phyloP scores from a whole-genome alignment of 2,797 vertebrate species.

The Crenuchus spilurus region DNA sequence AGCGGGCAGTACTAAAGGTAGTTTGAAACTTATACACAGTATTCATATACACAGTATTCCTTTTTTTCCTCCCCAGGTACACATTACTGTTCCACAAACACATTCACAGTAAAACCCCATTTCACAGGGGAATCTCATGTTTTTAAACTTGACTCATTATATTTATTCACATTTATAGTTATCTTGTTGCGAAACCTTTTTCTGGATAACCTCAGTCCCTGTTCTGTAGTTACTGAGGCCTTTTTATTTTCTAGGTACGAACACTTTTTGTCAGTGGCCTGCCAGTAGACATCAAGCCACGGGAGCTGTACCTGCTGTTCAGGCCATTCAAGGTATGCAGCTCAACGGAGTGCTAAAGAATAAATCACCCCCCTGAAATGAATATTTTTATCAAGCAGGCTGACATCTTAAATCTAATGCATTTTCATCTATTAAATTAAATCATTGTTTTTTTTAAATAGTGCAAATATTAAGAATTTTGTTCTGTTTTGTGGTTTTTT shows the following conservation, averaged over 20 bases:
- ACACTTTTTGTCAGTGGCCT: conserved; percentile 96
- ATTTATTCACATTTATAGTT: background rate
- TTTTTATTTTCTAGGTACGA: conserved; percentile 84
- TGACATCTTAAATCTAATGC: too few relatives aligned
- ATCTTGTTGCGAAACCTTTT: background rate
- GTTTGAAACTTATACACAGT: conserved; percentile 36
- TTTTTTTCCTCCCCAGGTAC: conserved; percentile 10
- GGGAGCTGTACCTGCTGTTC: conserved; percentile 96
- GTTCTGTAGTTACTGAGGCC: conserved; percentile 34
- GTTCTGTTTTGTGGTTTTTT: conserved; percentile 49
- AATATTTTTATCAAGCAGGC: too few relatives aligned
- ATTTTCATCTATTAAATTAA: too few relatives aligned
- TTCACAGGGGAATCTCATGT: background rate
- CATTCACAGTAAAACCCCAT: conserved; percentile 15
- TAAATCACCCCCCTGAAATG: background rate
- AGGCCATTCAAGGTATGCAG: conserved; percentile 93
- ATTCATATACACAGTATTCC: conserved; percentile 17
- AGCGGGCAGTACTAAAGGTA: conserved; percentile 47
- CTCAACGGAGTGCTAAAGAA: background rate
- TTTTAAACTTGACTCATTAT: background rate
- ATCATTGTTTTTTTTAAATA: background rate
- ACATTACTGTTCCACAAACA: conserved; percentile 19
- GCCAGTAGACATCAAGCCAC: conserved; percentile 95
- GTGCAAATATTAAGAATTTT: background rate
- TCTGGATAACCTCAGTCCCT: background rate